Base-by-base conservation (phyloP, 1,140 invertebrate species). In the Druon quercuslanigerum region DNA sequence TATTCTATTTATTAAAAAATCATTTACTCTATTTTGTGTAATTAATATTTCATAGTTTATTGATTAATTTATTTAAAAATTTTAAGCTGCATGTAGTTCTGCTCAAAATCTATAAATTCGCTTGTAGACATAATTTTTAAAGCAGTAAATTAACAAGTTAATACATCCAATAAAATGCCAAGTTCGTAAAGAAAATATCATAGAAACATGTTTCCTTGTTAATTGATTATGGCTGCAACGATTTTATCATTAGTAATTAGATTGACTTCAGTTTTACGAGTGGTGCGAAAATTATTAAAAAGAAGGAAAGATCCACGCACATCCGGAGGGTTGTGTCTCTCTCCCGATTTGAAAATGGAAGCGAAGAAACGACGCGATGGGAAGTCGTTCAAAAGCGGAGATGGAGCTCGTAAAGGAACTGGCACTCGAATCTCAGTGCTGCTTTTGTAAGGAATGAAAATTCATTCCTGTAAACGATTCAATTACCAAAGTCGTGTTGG, bases 381-480 rank as follows among this genome's bases (percentile, higher is more conserved):
- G 85, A 86, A 86, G 81, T 83, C 77, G 79, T 83, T 86, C 57
- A 79, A 71, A 73, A 82, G 71, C 83, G 85, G 85, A 86, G 83
- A 86, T 86, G 83, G 81, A 83, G 79, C 79, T 85, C 75, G 80
- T 78, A 82, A 80, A 75, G 79, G 86, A 82, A 79, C 71, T 75
- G 56, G 75, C 51, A 57, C 56, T 80, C 66, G 66, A 79, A 82
- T 77, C 74, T 76, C 71, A 76, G 52, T 60, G 52, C 56, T 74
- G 79, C 80, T 75, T 66, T 78, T 82, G 74, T 74, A 50, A 79
- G 17, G 82, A 80, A 82, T 80, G 74, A 81, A 72, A 83, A 82
- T 82, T 83, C 75, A 60, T 82, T 82, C 79, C 78, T 82, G 74
- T 81, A 80, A 83, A 85, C 78, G 76, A 83, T 85, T 87, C 79